phyloP scores from a whole-genome alignment of 2,888 invertebrate species.

The Agrochola macilenta region DNA sequence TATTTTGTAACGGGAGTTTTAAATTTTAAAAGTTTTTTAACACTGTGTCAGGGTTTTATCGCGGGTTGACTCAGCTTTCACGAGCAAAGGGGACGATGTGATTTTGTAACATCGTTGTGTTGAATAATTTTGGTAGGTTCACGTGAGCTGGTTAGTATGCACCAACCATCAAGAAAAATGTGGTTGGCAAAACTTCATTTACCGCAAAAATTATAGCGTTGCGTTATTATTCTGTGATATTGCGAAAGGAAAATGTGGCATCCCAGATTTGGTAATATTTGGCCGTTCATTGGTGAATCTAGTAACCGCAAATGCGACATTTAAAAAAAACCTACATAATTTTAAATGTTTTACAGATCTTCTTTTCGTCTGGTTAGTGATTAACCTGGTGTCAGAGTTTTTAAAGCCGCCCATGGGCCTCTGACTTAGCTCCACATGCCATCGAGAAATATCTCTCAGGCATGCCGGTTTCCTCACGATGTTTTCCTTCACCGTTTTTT shows the following conservation, averaged over 20 bases:
- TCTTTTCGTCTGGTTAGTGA: no score
- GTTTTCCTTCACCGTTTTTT: no score
- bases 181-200: constrained; percentile 12
- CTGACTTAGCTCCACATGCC: no score
- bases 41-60: constrained; percentile 26
- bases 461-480: no score
- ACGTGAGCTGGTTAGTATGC: constrained; percentile 16
- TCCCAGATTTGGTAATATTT: background rate
- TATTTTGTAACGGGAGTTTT: constrained; percentile 54
- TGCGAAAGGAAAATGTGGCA: background rate
- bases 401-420: no score
- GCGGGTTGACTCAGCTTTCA: constrained; percentile 31
- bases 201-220: background rate
- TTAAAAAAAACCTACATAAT: no score
- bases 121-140: constrained; percentile 38
- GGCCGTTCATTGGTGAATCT: background rate
- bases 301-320: background rate
- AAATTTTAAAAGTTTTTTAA: constrained; percentile 55
- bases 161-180: constrained; percentile 3
- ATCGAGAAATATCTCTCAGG: no score
- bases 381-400: no score
- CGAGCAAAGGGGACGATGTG: constrained; percentile 23
- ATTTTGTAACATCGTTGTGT: constrained; percentile 40
- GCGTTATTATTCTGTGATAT: constrained; percentile 1
- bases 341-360: no score